phyloP scores from a whole-genome alignment of 1,140 invertebrate genomes.

The Popillia japonica region DNA sequence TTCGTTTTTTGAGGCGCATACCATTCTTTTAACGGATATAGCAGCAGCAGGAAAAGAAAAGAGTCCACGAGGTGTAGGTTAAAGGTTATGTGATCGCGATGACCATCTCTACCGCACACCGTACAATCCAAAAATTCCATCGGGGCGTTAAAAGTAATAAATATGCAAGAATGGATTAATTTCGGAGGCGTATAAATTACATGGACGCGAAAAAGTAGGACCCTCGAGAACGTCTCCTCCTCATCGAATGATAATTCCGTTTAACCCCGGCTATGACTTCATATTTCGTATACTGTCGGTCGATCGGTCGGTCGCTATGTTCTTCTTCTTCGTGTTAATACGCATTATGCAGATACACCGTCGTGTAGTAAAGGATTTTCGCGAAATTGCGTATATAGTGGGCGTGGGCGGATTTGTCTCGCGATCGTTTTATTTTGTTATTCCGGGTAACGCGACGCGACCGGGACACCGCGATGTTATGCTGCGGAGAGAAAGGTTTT shows the following conservation, averaged over 20 bases:
- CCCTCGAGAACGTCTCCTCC: neutral
- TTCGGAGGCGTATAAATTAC: neutral
- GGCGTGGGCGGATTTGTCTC: neutral
- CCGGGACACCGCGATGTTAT: neutral
- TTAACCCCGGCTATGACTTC: neutral
- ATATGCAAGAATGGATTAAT: slow-evolving; percentile 28
- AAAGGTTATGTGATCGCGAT: slow-evolving; percentile 36
- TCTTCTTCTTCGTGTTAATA: too few relatives aligned
- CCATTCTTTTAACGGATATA: too few relatives aligned
- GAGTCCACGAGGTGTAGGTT: neutral
- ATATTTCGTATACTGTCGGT: too few relatives aligned
- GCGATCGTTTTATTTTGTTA: neutral
- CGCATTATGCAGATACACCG: too few relatives aligned
- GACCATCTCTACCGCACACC: neutral
- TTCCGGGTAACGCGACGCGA: neutral
- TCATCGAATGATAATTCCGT: neutral
- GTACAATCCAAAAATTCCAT: neutral
- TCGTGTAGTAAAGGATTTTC: neutral
- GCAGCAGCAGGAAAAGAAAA: too few relatives aligned
- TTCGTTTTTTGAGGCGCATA: too few relatives aligned
- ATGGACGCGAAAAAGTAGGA: neutral
- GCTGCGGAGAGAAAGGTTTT: neutral
- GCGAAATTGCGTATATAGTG: neutral
- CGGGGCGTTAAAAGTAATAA: slow-evolving; percentile 35
- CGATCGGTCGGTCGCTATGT: too few relatives aligned